Conservation (phyloP, 2,888 invertebrate species). For the Pseudococcus viburni region DNA sequence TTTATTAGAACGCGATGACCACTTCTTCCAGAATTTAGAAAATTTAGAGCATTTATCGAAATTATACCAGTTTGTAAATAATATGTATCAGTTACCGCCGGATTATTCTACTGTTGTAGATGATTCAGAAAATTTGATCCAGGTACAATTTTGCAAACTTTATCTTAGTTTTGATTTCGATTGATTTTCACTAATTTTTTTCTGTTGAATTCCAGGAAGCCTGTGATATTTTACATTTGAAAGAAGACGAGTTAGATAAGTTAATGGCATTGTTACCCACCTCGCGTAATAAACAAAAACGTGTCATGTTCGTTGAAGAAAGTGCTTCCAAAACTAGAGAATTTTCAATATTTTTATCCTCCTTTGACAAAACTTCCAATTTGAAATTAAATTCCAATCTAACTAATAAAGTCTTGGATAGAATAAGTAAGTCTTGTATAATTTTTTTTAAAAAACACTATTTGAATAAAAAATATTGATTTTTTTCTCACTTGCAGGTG, state of each 20-base stretch:
- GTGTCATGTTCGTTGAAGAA: constrained; percentile 67
- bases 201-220: constrained; percentile 34
- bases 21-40: constrained; percentile 53
- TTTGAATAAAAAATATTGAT: neutral
- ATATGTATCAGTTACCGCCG: constrained; percentile 69
- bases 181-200: neutral
- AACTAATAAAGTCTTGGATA: constrained; percentile 53
- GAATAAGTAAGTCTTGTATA: constrained; percentile 9
- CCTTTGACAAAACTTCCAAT: constrained; percentile 52
- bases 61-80: constrained; percentile 68
- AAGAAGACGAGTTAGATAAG: constrained; percentile 68
- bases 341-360: constrained; percentile 55
- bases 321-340: constrained; percentile 38
- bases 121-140: constrained; percentile 67
- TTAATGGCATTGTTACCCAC: constrained; percentile 68
- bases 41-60: constrained; percentile 57
- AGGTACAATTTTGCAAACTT: constrained; percentile 35
- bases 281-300: constrained; percentile 66
- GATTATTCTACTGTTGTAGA: constrained; percentile 69
- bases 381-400: constrained; percentile 46
- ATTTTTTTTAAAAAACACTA: neutral
- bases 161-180: neutral
- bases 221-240: constrained; percentile 68
- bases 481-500: constrained; percentile 70
- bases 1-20: constrained; percentile 50